phyloP scores from a whole-genome alignment of 2,797 vertebrate genomes.

The Oophaga sylvatica region DNA sequence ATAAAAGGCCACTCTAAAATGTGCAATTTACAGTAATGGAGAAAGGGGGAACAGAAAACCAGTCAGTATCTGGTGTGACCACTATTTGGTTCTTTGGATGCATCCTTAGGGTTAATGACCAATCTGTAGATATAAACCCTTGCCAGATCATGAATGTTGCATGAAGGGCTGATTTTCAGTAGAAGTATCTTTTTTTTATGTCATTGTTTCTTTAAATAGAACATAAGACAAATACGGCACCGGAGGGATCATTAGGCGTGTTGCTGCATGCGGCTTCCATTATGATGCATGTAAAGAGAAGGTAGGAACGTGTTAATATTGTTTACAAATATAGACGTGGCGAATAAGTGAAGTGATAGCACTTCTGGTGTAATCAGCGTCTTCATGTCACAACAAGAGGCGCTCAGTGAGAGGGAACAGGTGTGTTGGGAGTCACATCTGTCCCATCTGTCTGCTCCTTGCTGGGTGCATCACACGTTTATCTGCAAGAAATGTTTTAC shows the following conservation, averaged over 20 bases:
- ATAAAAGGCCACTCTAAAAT: no score
- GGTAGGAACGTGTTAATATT: conserved; percentile 17
- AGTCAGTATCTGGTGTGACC: no score
- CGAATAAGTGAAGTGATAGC: neutral
- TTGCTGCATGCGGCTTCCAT: neutral
- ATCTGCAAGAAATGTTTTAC: neutral
- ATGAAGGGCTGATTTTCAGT: neutral
- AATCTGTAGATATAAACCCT: neutral
- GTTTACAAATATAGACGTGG: conserved; percentile 25
- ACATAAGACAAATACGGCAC: neutral
- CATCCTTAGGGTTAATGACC: neutral
- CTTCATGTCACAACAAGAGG: conserved; percentile 31
- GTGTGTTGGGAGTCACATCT: conserved; percentile 43
- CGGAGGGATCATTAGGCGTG: neutral
- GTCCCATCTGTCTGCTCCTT: conserved; percentile 26
- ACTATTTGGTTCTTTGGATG: no score
- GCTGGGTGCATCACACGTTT: neutral
- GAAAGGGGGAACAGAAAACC: no score
- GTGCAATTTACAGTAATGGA: no score
- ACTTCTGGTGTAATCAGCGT: conserved; percentile 17
- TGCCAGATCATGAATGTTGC: neutral
- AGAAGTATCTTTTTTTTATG: neutral
- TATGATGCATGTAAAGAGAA: conserved; percentile 6
- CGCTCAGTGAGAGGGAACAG: conserved; percentile 23
- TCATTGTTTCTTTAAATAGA: neutral